Conservation (phyloP, 2,797 vertebrate species). For the Australoheros facetus region DNA sequence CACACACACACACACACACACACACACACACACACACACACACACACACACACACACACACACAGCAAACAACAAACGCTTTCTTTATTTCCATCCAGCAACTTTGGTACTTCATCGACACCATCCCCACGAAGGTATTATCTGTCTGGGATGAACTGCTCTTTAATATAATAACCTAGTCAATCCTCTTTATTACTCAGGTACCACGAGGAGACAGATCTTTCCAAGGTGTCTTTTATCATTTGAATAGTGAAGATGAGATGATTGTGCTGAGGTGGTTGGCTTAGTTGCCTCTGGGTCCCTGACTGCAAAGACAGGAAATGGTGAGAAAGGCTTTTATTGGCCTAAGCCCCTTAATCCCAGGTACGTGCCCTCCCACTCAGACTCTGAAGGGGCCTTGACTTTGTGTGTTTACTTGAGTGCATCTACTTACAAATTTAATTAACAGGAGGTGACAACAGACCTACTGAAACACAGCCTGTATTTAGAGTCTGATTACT, state of each 20-base stretch:
- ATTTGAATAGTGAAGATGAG: conserved; percentile 45
- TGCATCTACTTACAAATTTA: conserved; percentile 21
- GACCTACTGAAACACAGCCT: conserved; percentile 15
- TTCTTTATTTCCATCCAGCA: conserved; percentile 9
- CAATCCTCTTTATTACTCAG: conserved; percentile 49
- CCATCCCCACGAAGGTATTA: not conserved
- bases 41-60: no score
- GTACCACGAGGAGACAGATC: conserved; percentile 29
- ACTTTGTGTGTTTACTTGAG: conserved; percentile 26
- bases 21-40: no score
- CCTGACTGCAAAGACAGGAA: conserved; percentile 44
- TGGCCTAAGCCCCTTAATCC: conserved; percentile 56
- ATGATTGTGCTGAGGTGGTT: conserved; percentile 29
- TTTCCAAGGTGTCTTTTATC: conserved; percentile 21
- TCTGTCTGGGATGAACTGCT: conserved; percentile 33
- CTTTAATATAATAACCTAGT: conserved; percentile 41
- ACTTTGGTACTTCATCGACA: not conserved
- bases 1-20: no score
- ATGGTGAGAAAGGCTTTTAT: conserved; percentile 53
- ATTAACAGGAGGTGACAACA: conserved; percentile 43
- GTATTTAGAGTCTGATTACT: conserved; percentile 8
- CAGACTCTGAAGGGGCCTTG: not conserved
- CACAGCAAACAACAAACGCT: not conserved
- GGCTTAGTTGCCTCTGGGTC: conserved; percentile 15
- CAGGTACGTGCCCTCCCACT: conserved; percentile 41